Evolutionary conservation across 2,888 invertebrate genomes (phyloP), one percentile per base, ranked within the genome.

Genomic region (Conistra vaccinii): DNA sequence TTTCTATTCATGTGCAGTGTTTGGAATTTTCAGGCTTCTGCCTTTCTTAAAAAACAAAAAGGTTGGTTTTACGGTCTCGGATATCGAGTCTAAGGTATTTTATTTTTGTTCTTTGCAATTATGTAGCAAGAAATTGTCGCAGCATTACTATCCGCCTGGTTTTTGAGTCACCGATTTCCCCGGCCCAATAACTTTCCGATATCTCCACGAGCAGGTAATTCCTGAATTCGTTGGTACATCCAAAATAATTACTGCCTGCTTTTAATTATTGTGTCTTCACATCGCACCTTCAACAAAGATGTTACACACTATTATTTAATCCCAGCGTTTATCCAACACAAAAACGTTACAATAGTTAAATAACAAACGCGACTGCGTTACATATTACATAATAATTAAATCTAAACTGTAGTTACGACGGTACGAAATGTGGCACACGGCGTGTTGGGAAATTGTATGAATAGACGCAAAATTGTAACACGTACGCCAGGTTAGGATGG

Each of bases 331-430:
- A 61, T 62, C 29, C 72, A 51, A 73, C 55, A 68, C 23, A 63
- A 67, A 69, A 74, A 35, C 65, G 39, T 63, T 70, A 83, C 67
- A 79, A 75, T 68, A 63, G 72, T 75, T 73, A 83, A 83, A 82
- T 82, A 83, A 83, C 65, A 69, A 77, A 60, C 48, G 53, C 53
- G 39, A 51, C 83, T 76, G 68, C 76, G 73, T 85, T 83, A 77
- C 76, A 78, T 82, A 85, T 87, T 87, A 89, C 81, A 81, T 88
- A 89, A 89, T 86, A 87, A 86, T 88, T 88, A 81, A 84, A 85
- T 83, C 81, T 81, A 79, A 86, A 74, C 71, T 69, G 78, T 76
- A 73, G 85, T 82, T 79, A 76, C 83, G 62, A 55, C 69, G 67
- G 81, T 83, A 63, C 69, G 35, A 83, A 85, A 87, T 86, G 75